A percentile compares a stretch with the other conserved stretches of the same genome.
phyloP scores from a whole-genome alignment of 2,888 invertebrate species.

The Dryadula phaetusa region DNA sequence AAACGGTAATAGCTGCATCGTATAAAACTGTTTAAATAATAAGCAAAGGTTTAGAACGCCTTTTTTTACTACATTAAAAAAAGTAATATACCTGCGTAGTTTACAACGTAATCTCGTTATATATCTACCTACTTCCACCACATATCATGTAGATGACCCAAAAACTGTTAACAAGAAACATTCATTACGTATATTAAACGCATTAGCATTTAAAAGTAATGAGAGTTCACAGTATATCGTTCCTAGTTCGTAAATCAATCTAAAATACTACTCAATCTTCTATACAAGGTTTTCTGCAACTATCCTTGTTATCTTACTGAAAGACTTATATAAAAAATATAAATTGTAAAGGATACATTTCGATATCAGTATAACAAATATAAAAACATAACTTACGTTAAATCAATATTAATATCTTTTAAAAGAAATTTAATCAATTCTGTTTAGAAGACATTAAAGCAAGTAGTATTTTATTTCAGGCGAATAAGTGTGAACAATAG shows the following conservation, averaged over 20 bases:
- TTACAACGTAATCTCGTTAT: background rate
- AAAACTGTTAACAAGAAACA: conserved; percentile 4
- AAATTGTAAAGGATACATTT: too few relatives aligned
- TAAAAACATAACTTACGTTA: too few relatives aligned
- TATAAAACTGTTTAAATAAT: too few relatives aligned
- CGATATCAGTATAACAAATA: too few relatives aligned
- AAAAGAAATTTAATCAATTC: too few relatives aligned
- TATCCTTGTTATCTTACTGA: background rate
- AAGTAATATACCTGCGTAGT: background rate
- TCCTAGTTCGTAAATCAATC: conserved; percentile 13
- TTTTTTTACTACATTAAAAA: background rate
- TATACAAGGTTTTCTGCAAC: background rate
- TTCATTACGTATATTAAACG: conserved; percentile 9
- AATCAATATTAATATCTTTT: too few relatives aligned
- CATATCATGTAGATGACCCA: background rate
- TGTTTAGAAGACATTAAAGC: too few relatives aligned
- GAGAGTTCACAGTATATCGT: background rate
- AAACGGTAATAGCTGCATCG: too few relatives aligned
- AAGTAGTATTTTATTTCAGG: too few relatives aligned
- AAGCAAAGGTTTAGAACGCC: background rate
- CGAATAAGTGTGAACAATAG: background rate
- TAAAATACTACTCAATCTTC: conserved; percentile 7
- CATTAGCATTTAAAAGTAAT: conserved; percentile 6
- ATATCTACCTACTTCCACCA: too few relatives aligned
- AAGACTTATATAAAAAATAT: background rate